phyloP scores from a whole-genome alignment of 2,888 invertebrate genomes.

The Dicyrtomina minuta region DNA sequence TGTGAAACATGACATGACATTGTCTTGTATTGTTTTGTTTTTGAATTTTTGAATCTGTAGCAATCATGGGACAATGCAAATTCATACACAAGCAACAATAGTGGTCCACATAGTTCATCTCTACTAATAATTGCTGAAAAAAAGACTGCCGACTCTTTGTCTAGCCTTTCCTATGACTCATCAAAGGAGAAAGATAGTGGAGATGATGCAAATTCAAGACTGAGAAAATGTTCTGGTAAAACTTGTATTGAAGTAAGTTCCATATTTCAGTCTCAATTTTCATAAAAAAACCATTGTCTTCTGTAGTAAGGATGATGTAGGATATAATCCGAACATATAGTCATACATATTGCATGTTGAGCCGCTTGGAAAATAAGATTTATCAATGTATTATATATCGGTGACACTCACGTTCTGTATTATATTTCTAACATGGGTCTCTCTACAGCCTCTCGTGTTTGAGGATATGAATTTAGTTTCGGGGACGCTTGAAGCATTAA shows the following conservation, averaged over 20 bases:
- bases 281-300: too few species aligned
- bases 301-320: too few species aligned
- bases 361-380: too few species aligned
- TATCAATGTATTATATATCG: too few species aligned
- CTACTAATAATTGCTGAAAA: slow-evolving; percentile 31
- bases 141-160: slow-evolving; percentile 19
- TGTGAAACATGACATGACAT: too few species aligned
- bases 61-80: slow-evolving; percentile 28
- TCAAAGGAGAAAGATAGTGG: slow-evolving; percentile 16
- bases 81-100: slow-evolving; percentile 8
- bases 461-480: slow-evolving; percentile 79
- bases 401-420: too few species aligned
- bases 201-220: slow-evolving; percentile 23
- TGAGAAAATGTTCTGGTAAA: slow-evolving; percentile 32
- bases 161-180: not conserved
- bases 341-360: too few species aligned
- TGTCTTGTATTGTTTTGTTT: too few species aligned
- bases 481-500: slow-evolving; percentile 81
- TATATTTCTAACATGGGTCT: not conserved
- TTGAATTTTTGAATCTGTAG: not conserved
- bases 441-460: slow-evolving; percentile 68
- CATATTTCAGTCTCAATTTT: not conserved
- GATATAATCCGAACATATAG: too few species aligned
- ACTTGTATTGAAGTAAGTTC: slow-evolving; percentile 27
- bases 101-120: slow-evolving; percentile 17